Base-by-base conservation (phyloP, 2,113 vertebrate species). In the Andinoacara biseriatus region DNA sequence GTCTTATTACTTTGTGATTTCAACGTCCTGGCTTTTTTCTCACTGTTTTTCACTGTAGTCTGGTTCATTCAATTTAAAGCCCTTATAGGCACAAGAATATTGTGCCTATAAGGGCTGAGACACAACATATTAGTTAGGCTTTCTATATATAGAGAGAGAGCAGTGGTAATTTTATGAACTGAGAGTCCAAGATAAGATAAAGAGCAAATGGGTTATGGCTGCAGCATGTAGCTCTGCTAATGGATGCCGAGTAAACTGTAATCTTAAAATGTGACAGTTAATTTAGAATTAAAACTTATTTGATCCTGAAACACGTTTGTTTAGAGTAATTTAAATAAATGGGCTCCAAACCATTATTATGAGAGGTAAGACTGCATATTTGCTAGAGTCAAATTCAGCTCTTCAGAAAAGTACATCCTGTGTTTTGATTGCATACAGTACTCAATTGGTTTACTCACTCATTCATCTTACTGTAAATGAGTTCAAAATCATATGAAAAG, bases 1-100 rank as follows among this genome's bases (percentile, higher is more conserved):
- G 80, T 87, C 57, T 80, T 49, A 65, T 75, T 85, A 61, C 59
- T 58, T 83, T 87, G 69, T 40, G 33, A 78, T 35, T 84, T 76
- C 62, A 82, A 75, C 76, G 54, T 76, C 22, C 40, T 63, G n/a
- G 5, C 78, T 38, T 81, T 82, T 61, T 72, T 52, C 33, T 80
- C 26, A 46, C 26, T 76, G 79, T 67, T n/a, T 82, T 81, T 86
- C 56, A 86, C 83, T 52, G 29, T 31, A 38, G 38, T 60, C 59
- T 76, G 81, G 56, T 11, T 83, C 54, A 75, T 83, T 82, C 56
- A 35, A 62, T 84, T 82, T 46, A 31, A 65, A 57, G 15, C 76
- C 69, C 77, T 87, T 24, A 20, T 11, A 69, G 77, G 80, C 74
- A 52, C 56, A 81, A 15, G 78, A 58, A 58, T 62, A 40, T 59